These are phyloP conservation scores for Gadopsis bispinosus DNA, from an alignment of 2,797 vertebrate species.

Conservation along the genomic window DNA sequence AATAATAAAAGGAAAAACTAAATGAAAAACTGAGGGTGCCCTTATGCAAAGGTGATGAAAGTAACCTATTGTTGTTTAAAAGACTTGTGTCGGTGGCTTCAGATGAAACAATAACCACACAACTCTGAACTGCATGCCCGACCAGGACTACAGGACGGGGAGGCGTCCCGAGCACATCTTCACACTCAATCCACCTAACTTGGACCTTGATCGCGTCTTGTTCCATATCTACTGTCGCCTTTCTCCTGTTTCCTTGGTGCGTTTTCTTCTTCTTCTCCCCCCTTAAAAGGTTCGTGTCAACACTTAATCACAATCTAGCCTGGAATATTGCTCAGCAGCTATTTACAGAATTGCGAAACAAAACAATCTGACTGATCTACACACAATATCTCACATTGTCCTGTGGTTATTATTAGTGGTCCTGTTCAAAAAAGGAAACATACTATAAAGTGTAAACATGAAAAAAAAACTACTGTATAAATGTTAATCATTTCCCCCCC, in stretches of 20 bases:
- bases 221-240: slow-evolving; percentile 44
- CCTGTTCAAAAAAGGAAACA: slow-evolving; percentile 76
- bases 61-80: slow-evolving; percentile 53
- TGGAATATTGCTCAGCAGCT: slow-evolving; percentile 84
- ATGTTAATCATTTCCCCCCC: slow-evolving; percentile 57
- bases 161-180: slow-evolving; percentile 47
- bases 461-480: slow-evolving; percentile 67
- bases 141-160: slow-evolving; percentile 52
- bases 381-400: slow-evolving; percentile 77
- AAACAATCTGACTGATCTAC: slow-evolving; percentile 75
- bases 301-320: slow-evolving; percentile 79
- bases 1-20: slow-evolving; percentile 42
- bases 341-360: slow-evolving; percentile 83
- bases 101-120: slow-evolving; percentile 53
- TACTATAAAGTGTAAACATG: slow-evolving; percentile 84
- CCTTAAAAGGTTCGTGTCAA: slow-evolving; percentile 66
- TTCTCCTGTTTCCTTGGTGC: slow-evolving; percentile 18
- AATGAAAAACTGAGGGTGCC: slow-evolving; percentile 48
- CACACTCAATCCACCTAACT: slow-evolving; percentile 47
- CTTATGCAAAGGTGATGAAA: slow-evolving; percentile 51
- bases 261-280: slow-evolving; percentile 16
- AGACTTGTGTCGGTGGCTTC: slow-evolving; percentile 61
- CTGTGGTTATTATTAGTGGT: slow-evolving; percentile 83
- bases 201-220: slow-evolving; percentile 54
- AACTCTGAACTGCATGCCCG: slow-evolving; percentile 63